A percentile compares a stretch with the other conserved stretches of the same genome.
Evolutionary conservation across 1,140 invertebrate genomes (phyloP).

Genomic region (Apis dorsata): DNA sequence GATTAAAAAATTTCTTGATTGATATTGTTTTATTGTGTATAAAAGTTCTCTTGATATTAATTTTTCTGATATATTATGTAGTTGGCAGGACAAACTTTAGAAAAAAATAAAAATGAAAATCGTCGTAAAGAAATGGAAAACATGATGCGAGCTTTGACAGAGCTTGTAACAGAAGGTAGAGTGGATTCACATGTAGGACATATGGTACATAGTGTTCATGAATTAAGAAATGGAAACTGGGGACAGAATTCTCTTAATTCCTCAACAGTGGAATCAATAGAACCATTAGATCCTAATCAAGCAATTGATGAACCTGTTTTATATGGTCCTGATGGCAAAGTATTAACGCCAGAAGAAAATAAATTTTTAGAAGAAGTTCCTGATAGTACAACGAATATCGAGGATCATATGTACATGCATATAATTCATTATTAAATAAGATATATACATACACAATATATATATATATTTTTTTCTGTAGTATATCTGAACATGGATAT

Average conservation of each 20-base stretch:
- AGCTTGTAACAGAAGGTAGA: slow-evolving; percentile 73
- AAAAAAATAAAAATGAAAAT: slow-evolving; percentile 60
- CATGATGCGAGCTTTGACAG: slow-evolving; percentile 75
- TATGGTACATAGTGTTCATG: slow-evolving; percentile 75
- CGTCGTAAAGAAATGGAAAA: slow-evolving; percentile 74
- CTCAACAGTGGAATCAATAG: slow-evolving; percentile 49
- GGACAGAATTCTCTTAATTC: slow-evolving; percentile 65
- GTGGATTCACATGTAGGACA: slow-evolving; percentile 72
- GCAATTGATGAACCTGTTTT: slow-evolving; percentile 72
- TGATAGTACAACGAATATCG: slow-evolving; percentile 44
- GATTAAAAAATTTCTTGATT: neutral
- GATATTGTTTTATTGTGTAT: no score
- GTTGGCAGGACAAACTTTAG: slow-evolving; percentile 76
- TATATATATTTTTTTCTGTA: slow-evolving; percentile 12
- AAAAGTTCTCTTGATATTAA: neutral
- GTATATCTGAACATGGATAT: slow-evolving; percentile 49
- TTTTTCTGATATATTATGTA: slow-evolving; percentile 31
- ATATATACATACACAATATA: neutral
- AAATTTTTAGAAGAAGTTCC: slow-evolving; percentile 69
- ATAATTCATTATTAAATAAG: slow-evolving; percentile 16
- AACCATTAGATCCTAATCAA: slow-evolving; percentile 47
- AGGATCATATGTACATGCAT: slow-evolving; percentile 65
- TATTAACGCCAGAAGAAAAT: slow-evolving; percentile 76
- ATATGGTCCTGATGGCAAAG: slow-evolving; percentile 77
- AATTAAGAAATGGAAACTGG: slow-evolving; percentile 76